Base-by-base conservation (phyloP, 2,113 vertebrate species). In the Eurypyga helias region DNA sequence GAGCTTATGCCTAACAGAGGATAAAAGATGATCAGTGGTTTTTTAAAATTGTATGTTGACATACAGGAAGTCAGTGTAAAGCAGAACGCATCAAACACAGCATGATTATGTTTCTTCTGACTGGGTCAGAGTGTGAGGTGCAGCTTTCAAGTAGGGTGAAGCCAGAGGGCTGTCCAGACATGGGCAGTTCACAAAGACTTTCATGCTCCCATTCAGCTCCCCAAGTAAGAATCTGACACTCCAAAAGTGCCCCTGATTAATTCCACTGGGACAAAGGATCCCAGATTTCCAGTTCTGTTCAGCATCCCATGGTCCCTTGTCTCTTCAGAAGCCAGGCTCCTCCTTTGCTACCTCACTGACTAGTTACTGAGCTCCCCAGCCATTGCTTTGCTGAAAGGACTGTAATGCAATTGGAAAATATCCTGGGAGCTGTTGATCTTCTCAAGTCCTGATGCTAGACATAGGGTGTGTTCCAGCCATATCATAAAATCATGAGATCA, bases 41-140 rank as follows among this genome's bases (percentile, higher is more conserved):
- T 46, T 89, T 90, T 85, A 33, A 77, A 92, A 92, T 78, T 4
- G 0, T 66, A 73, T 89, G 67, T 86, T 87, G 91, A 89, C 89
- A 95, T 93, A 88, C 64, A 52, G 82, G 82, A 95, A 95, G 89
- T 83, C 93, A 93, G 43, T 34, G 75, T 77, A 88, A 94, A 95
- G 95, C 89, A 81, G 72, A 88, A 88, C 64, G 71, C 67, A 93
- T 87, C 66, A 80, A 92, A 75, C 64, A 82, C 70, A 94, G 91
- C 67, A 38, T 57, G 43, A 91, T 93, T 58, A 87, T 0, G 2
- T 76, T 90, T 83, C 21, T 87, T 89, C 81, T 87, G 46, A 66
- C 51, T 26, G 57, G 41, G 46, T 75, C 69, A 78, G 70, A 23
- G 45, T 49, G 17, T 36, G 26, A 91, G 34, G 29, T 61, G 54